Conservation (phyloP, 2,113 vertebrate species). For the Amphiprion ocellaris region DNA sequence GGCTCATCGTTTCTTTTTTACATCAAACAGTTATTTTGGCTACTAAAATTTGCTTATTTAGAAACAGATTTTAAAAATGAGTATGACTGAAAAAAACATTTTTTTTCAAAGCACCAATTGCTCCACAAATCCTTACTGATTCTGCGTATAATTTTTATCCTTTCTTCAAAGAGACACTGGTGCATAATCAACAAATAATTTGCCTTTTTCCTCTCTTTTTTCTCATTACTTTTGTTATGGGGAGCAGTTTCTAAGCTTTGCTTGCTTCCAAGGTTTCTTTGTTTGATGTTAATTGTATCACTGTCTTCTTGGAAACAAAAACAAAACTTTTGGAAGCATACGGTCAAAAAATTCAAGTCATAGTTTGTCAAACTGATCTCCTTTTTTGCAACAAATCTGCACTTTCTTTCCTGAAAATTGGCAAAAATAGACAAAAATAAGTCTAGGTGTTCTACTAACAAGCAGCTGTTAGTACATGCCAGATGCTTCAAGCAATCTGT, state of each 20-base stretch:
- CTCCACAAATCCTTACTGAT: no score
- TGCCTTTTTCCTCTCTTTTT: not conserved
- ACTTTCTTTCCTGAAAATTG: no score
- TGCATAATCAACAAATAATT: not conserved
- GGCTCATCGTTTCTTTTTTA: not conserved
- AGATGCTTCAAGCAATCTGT: conserved; percentile 10
- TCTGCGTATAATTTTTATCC: no score
- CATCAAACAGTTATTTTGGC: not conserved
- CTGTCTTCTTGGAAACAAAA: not conserved
- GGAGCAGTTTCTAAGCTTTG: not conserved
- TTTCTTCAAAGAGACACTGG: no score
- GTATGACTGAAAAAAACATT: no score
- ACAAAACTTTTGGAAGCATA: not conserved
- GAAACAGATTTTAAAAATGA: no score
- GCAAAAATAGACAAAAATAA: not conserved
- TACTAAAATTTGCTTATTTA: no score
- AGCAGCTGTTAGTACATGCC: not conserved
- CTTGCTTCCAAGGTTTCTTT: not conserved
- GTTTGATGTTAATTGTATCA: not conserved
- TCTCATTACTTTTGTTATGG: not conserved
- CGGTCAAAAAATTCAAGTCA: not conserved
- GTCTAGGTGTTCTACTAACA: not conserved
- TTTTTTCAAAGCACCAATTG: no score
- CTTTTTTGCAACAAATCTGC: not conserved
- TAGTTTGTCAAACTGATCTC: not conserved